Evolutionary conservation across 2,113 vertebrate genomes (phyloP), one percentile per base, ranked within the genome.

Genomic region (Centropus unirufus): DNA sequence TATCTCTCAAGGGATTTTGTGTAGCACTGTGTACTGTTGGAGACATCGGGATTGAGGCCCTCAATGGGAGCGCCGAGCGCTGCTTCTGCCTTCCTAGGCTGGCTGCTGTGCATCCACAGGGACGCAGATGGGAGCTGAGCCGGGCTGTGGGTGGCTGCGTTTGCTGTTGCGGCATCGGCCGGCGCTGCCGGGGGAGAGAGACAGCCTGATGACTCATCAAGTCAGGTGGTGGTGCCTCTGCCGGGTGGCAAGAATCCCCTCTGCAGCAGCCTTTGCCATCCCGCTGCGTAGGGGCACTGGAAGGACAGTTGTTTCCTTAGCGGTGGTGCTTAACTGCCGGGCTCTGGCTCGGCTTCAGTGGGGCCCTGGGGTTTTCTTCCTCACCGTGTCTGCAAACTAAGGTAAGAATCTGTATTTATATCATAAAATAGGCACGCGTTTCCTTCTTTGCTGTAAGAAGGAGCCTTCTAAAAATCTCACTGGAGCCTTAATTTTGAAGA

Each of bases 191-290:
- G 67, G 95, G 80, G 85, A 91, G 47, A 46, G 87, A 80, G 40
- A 83, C 69, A 72, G 94, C 83, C 69, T 78, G 96, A 85, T 98
- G 98, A 98, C 72, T 98, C 98, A 97, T 93, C 92, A 75, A 69
- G 92, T 97, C 98, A 97, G 96, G 90, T 96, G 97, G 95, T 74
- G 90, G 9, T 95, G 93, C 90, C 92, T 97, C 58, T 87, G 77
- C 93, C 95, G 87, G 94, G 79, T 90, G 83, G 70, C 94, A 92
- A 93, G 69, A 85, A 92, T 96, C 92, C 94, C 89, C 93, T 95
- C 94, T 94, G 66, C 57, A 94, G 87, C 92, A 96, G 44, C 64
- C 30, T 91, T 86, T 83, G 84, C 93, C 87, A 92, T 88, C 92
- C 87, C 51, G 91, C 81, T 86, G 46, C 85, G 76, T 9, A 83